Base-by-base conservation (phyloP, 2,113 vertebrate species). In the Rattus rattus region DNA sequence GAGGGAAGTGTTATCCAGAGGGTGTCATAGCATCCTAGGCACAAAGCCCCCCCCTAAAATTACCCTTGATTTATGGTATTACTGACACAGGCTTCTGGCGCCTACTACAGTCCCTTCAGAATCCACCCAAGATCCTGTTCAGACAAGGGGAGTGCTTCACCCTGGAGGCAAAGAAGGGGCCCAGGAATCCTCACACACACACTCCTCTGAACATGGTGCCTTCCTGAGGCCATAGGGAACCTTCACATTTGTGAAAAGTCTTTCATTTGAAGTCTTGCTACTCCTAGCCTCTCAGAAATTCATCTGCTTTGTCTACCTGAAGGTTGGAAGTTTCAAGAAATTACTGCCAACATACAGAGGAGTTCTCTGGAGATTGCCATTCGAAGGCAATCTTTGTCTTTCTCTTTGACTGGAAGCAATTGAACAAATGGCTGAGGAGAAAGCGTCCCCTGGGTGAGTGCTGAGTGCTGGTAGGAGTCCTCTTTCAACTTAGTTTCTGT, bases 31-130 rank as follows among this genome's bases (percentile, higher is more conserved):
- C 89, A 72, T 90, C 87, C 70, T 2, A 87, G 96, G 92, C 61
- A 97, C 92, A 96, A 97, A 98, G 96, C 83, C 75, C 65, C 95
- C 96, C 95, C 96, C 86, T 65, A 91, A 67, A 56, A 26, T 92
- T 70, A 39, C 72, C 80, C 67, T 2, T 93, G 90, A 88, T 92
- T 76, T 87, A 92, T 65, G 20, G 65, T 92, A 87, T 95, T 93
- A 69, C 79, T 2, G 4, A 33, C 70, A 86, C 77, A 88, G 49
- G 67, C 81, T 95, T 79, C 75, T 65, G 69, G 47, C 63, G 83
- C 90, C 65, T 80, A 92, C 83, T 76, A 30, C 90, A 95, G 63
- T 54, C 39, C 0, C 10, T 76, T 65, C 67, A 65, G 94, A 90
- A 72, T 92, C 94, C 13, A 28, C 96, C 97, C n/a, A 11, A 52